Percentiles rank a stretch among this genome's conserved stretches.
Conservation (phyloP, 2,797 vertebrate genomes). For the Cichlasoma orientale region DNA sequence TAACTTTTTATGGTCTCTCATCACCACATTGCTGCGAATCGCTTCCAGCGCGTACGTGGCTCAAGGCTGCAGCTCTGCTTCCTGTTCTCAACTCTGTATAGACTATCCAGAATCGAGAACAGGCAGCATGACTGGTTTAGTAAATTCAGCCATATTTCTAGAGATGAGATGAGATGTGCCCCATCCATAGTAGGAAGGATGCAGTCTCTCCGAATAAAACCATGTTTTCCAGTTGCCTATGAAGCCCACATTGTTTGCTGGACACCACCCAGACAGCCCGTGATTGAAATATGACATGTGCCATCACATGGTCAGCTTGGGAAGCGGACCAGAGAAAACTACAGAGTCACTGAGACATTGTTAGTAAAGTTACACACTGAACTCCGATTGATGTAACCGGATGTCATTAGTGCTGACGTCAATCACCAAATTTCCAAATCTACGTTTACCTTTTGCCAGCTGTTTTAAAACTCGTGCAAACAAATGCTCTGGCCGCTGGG, state of each 20-base stretch:
- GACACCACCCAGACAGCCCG: not conserved
- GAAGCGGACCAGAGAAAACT: not conserved
- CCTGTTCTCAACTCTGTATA: not conserved
- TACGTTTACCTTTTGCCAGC: not conserved
- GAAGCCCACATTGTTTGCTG: not conserved
- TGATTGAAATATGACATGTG: not conserved
- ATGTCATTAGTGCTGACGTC: not conserved
- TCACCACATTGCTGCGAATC: not conserved
- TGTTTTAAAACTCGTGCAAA: not conserved
- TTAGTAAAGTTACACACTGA: not conserved
- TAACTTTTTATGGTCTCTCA: not conserved
- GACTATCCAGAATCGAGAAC: not conserved
- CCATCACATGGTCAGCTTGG: not conserved
- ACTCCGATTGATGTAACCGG: not conserved
- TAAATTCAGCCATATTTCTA: not conserved
- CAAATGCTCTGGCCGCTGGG: not conserved
- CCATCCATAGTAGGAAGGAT: not conserved
- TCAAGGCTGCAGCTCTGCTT: not conserved
- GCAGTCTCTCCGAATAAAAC: not conserved
- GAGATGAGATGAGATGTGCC: not conserved
- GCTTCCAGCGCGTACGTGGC: not conserved
- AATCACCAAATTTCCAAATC: not conserved
- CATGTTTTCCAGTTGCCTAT: not conserved
- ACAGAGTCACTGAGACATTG: not conserved
- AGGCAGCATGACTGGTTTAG: not conserved